Conservation (phyloP, 2,797 vertebrate species). For the Pangasius larnaudii region DNA sequence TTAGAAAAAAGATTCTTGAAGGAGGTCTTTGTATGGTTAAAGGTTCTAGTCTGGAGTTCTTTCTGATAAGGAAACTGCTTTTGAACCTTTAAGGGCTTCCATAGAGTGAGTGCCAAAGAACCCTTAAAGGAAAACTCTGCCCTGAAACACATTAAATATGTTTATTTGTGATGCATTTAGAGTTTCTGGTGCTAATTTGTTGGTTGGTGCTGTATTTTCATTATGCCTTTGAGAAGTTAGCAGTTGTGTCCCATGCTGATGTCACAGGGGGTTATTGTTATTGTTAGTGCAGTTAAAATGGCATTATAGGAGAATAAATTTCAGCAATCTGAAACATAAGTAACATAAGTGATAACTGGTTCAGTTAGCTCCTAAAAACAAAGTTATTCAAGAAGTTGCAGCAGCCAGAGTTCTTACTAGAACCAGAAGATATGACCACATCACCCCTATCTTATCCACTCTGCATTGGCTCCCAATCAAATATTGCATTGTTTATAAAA, state of each 20-base stretch:
- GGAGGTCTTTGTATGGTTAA: background rate
- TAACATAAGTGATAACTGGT: background rate
- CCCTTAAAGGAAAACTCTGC: too few relatives aligned
- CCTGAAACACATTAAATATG: background rate
- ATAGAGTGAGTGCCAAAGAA: background rate
- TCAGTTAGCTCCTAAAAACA: background rate
- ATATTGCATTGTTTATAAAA: too few relatives aligned
- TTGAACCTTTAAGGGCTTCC: too few relatives aligned
- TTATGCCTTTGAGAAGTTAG: background rate
- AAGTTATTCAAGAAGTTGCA: background rate
- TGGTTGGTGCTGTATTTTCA: background rate
- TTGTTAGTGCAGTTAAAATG: background rate
- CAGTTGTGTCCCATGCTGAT: background rate
- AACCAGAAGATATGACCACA: too few relatives aligned
- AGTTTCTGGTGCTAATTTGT: too few relatives aligned
- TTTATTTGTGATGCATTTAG: too few relatives aligned
- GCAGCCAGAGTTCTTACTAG: too few relatives aligned
- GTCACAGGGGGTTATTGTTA: background rate
- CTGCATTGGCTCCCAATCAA: too few relatives aligned
- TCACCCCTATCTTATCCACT: too few relatives aligned
- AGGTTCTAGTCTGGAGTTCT: background rate
- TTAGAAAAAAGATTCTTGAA: background rate
- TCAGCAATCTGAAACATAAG: background rate
- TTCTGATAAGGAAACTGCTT: too few relatives aligned
- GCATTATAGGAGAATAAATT: background rate